Percentiles rank a stretch among this genome's conserved stretches.
phyloP scores from a whole-genome alignment of 2,797 vertebrate genomes.

The Denticeps clupeoides region DNA sequence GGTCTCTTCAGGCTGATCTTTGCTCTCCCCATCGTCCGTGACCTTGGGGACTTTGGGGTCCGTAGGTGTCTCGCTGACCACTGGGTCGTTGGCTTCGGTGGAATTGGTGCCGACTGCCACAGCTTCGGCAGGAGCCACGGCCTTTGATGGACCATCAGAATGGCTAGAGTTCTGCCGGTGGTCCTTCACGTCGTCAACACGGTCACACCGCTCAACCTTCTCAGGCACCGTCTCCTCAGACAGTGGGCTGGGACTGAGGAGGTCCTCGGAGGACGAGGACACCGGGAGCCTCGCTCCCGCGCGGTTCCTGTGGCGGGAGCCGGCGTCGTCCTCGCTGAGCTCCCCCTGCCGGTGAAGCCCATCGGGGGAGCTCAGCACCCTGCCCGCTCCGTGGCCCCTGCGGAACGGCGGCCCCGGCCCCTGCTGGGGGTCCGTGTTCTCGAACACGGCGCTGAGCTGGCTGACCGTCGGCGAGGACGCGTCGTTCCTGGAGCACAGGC shows the following conservation, averaged over 20 bases:
- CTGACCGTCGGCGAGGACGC: conserved; percentile 91
- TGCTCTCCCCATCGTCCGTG: conserved; percentile 33
- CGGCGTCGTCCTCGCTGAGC: conserved; percentile 58
- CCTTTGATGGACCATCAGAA: too few relatives aligned
- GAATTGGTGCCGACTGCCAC: conserved; percentile 30
- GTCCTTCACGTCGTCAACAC: too few relatives aligned
- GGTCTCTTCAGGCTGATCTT: conserved; percentile 52
- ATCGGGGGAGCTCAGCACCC: conserved; percentile 69
- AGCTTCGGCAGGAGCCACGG: too few relatives aligned
- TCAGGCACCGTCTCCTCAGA: conserved; percentile 35
- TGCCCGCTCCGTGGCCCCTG: conserved; percentile 53
- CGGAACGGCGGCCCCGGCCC: conserved; percentile 34
- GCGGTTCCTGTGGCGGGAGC: conserved; percentile 46
- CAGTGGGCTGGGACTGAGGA: conserved; percentile 51
- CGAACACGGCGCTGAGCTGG: conserved; percentile 92
- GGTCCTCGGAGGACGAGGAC: conserved; percentile 60
- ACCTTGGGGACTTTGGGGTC: conserved; percentile 24
- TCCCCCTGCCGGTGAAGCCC: conserved; percentile 52
- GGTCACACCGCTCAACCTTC: conserved; percentile 11
- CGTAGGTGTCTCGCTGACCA: conserved; percentile 23
- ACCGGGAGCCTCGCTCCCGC: conserved; percentile 46
- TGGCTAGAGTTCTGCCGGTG: too few relatives aligned
- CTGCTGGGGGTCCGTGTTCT: conserved; percentile 68
- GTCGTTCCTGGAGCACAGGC: conserved; percentile 87
- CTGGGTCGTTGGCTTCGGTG: conserved; percentile 30